Evolutionary conservation across 2,113 vertebrate genomes (phyloP).

Genomic region (Gasterosteus aculeatus): DNA sequence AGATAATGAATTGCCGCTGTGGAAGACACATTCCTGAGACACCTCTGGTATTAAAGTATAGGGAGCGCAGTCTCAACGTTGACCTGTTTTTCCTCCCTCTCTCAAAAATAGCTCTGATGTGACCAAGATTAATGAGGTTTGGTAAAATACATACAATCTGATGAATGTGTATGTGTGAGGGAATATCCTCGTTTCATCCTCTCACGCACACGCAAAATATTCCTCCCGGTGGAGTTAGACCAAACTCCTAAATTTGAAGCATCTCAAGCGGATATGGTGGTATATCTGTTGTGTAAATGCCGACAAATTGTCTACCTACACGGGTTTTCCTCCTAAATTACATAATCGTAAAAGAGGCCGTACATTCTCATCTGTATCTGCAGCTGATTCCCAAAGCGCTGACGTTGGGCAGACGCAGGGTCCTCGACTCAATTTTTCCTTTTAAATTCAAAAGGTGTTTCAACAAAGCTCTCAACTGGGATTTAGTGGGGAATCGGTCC

Average conservation of each 20-base stretch:
- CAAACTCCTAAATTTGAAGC: conserved; percentile 11
- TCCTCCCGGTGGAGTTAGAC: conserved; percentile 14
- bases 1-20: conserved; percentile 77
- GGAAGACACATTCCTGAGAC: conserved; percentile 72
- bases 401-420: neutral
- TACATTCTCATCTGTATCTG: neutral
- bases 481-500: neutral
- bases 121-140: conserved; percentile 81
- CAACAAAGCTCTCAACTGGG: neutral
- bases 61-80: conserved; percentile 71
- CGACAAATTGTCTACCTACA: neutral
- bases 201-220: conserved; percentile 24
- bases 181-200: conserved; percentile 68
- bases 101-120: conserved; percentile 84
- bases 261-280: neutral
- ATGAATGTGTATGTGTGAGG: conserved; percentile 57
- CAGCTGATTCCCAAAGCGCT: neutral
- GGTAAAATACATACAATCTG: conserved; percentile 60
- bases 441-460: too few species aligned
- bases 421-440: neutral
- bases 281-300: neutral
- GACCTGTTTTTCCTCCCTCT: conserved; percentile 77
- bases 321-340: neutral
- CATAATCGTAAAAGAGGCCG: neutral
- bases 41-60: conserved; percentile 62